Evolutionary conservation across 2,888 invertebrate species (phyloP), one percentile per base, ranked within the genome.

Genomic region (Prosopocoilus inquinatus): DNA sequence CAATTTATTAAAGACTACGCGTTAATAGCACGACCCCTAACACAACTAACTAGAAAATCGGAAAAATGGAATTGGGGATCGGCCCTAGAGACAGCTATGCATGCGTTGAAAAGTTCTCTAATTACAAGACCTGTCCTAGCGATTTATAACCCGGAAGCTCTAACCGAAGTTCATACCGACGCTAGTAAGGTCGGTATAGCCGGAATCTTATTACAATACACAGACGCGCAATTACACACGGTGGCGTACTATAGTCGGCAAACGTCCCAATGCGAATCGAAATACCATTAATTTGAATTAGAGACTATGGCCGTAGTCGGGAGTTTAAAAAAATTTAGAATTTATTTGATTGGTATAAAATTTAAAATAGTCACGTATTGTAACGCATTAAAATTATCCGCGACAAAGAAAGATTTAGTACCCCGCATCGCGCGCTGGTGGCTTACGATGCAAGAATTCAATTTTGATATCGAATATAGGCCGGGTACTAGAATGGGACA

Each of bases 241-340:
- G 62, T 71, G 1, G 62, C 67, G 46, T 75, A 61, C 36, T 59
- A 66, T 58, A 73, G 70, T 34, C 58, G 60, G n/a, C 70, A 69
- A 49, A 71, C 71, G 0, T 65, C 65, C 0, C 53, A 57, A 1
- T 65, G 67, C 4, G 69, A 74, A 59, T 57, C 61, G 16, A 68
- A 66, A 47, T 73, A 70, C 44, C 43, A 48, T 9, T 70, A 70
- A 11, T 75, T 74, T 54, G 71, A 74, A 39, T 51, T 75, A 2
- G 73, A 75, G 63, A 69, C 71, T 2, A 47, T 73, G 8, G 72
- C 71, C 0, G 58, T 74, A 4, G 61, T 73, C 9, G 54, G 9
- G 69, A 71, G 2, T 70, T 74, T n/a, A n/a, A n/a, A n/a, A n/a
- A n/a, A n/a, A n/a, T n/a, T n/a, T n/a, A n/a, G n/a, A n/a, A n/a